These are phyloP conservation scores for Sarcophaga rosellei DNA, from an alignment of 2,888 invertebrate genomes.

Conservation along the genomic window DNA sequence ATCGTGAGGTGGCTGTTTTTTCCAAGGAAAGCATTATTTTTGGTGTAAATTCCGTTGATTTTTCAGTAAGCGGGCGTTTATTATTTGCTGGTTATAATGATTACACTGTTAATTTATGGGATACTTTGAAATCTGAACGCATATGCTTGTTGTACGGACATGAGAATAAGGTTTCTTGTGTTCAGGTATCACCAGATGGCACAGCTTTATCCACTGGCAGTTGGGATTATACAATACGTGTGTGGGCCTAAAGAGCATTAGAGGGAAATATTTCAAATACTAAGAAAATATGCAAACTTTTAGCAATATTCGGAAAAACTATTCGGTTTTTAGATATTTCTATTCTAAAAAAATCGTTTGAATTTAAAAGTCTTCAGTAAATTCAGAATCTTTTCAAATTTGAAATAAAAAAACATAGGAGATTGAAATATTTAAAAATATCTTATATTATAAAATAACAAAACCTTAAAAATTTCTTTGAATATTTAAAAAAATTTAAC, in stretches of 20 bases:
- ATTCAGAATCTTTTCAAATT: too few species aligned
- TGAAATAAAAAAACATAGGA: too few species aligned
- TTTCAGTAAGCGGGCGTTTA: constrained; percentile 96
- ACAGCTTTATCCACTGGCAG: constrained; percentile 98
- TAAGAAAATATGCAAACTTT: too few species aligned
- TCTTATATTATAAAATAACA: too few species aligned
- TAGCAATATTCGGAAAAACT: too few species aligned
- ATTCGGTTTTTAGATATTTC: too few species aligned
- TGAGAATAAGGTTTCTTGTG: constrained; percentile 96
- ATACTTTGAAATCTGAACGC: constrained; percentile 95
- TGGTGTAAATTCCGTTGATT: constrained; percentile 98
- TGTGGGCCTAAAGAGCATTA: constrained; percentile 80
- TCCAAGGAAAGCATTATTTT: constrained; percentile 98
- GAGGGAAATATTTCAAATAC: too few species aligned
- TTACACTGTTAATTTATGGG: constrained; percentile 99
- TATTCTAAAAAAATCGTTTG: too few species aligned
- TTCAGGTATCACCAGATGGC: constrained; percentile 97
- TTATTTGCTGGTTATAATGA: constrained; percentile 99
- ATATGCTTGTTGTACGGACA: constrained; percentile 96
- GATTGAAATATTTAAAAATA: too few species aligned
- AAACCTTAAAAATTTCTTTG: too few species aligned
- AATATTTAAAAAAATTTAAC: too few species aligned
- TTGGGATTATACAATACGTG: constrained; percentile 96
- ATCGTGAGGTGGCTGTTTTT: constrained; percentile 97
- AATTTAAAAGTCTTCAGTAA: too few species aligned